Conservation (phyloP, 2,888 invertebrate species). For the Scrobipalpa costella region DNA sequence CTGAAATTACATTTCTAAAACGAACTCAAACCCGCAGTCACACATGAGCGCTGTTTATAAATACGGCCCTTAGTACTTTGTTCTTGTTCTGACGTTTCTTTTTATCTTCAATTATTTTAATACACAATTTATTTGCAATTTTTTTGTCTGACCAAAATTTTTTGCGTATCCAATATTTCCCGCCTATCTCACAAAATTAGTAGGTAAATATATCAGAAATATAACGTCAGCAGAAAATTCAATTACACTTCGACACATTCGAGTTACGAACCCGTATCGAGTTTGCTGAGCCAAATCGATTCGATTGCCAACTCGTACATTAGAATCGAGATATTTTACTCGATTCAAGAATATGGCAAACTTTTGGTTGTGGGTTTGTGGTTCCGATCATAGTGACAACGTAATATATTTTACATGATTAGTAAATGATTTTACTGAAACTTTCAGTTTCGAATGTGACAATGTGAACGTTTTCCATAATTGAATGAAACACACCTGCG, state of each 20-base stretch:
- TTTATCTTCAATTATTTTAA: too few relatives aligned
- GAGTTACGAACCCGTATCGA: slow-evolving; percentile 24
- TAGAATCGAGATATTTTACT: slow-evolving; percentile 26
- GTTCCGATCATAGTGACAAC: not conserved
- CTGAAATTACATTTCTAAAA: too few relatives aligned
- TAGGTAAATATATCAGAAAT: not conserved
- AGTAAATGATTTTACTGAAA: too few relatives aligned
- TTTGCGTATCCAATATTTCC: not conserved
- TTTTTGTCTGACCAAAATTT: too few relatives aligned
- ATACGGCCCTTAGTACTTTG: not conserved
- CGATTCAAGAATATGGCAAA: slow-evolving; percentile 19
- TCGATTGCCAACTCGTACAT: slow-evolving; percentile 31
- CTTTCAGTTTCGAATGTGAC: too few relatives aligned
- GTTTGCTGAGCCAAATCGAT: slow-evolving; percentile 24
- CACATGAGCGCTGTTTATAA: not conserved
- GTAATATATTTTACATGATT: too few relatives aligned
- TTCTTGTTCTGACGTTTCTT: not conserved
- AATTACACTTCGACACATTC: slow-evolving; percentile 15
- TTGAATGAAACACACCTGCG: too few relatives aligned
- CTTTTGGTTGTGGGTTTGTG: not conserved
- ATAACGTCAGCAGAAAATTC: slow-evolving; percentile 15
- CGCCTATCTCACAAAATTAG: not conserved
- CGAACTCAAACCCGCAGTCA: too few relatives aligned
- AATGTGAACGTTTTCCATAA: too few relatives aligned
- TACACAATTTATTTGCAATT: too few relatives aligned